phyloP scores from a whole-genome alignment of 2,113 vertebrate species.

The Scolopax mira region DNA sequence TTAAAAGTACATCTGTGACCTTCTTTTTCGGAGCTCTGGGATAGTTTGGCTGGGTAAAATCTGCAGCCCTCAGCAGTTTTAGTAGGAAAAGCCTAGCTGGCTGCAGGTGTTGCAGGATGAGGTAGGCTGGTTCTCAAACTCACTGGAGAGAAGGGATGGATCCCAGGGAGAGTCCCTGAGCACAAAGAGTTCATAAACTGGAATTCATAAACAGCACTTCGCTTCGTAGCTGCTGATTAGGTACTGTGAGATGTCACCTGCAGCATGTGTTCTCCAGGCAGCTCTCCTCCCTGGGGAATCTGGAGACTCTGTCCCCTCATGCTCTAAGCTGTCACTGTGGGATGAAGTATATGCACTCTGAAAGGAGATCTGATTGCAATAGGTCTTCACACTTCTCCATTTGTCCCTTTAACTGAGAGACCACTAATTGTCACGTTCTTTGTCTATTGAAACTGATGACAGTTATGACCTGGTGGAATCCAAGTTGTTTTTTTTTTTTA shows the following conservation, averaged over 20 bases:
- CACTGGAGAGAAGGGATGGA: neutral
- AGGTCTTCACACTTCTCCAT: neutral
- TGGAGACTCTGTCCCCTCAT: neutral
- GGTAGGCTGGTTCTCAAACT: neutral
- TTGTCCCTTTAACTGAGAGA: neutral
- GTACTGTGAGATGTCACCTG: neutral
- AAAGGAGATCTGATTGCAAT: neutral
- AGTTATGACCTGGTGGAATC: neutral
- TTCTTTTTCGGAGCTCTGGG: neutral
- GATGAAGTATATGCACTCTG: neutral
- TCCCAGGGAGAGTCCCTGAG: neutral
- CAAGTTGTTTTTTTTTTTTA: neutral
- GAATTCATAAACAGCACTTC: neutral
- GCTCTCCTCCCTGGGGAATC: neutral
- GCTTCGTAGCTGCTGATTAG: neutral
- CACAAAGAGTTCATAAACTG: neutral
- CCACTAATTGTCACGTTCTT: neutral
- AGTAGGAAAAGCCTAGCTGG: neutral
- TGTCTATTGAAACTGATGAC: neutral
- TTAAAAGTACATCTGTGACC: neutral
- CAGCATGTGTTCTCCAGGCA: neutral
- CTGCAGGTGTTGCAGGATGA: neutral
- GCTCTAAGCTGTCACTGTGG: neutral
- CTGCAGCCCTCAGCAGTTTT: neutral
- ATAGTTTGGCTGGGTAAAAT: neutral